A percentile compares a stretch with the other conserved stretches of the same genome.
phyloP scores from a whole-genome alignment of 2,888 invertebrate genomes.

The Drosophila kanekoi region DNA sequence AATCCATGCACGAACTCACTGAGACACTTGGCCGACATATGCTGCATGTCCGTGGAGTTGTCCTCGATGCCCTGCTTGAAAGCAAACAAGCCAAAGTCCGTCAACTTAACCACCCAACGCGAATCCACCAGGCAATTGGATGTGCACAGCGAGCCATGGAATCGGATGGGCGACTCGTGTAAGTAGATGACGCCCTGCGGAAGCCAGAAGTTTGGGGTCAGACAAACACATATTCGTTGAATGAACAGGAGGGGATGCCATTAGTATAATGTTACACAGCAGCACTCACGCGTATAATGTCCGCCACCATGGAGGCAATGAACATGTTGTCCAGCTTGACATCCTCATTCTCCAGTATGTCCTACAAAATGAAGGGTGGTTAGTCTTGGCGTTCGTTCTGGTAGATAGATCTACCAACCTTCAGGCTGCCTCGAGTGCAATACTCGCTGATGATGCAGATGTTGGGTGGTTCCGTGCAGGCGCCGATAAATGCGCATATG shows the following conservation, averaged over 20 bases:
- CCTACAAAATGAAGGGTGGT: conserved; percentile 86
- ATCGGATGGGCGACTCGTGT: conserved; percentile 93
- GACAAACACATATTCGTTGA: conserved; percentile 3
- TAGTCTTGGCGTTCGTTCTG: not conserved
- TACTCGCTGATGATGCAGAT: conserved; percentile 96
- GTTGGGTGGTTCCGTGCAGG: conserved; percentile 95
- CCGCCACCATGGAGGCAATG: conserved; percentile 96
- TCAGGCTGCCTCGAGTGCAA: conserved; percentile 95
- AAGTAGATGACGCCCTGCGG: conserved; percentile 94
- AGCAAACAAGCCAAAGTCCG: conserved; percentile 95
- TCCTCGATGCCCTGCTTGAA: conserved; percentile 91
- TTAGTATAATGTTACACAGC: conserved; percentile 72
- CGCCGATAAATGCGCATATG: conserved; percentile 95
- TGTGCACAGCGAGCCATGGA: conserved; percentile 94
- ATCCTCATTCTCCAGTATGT: conserved; percentile 97
- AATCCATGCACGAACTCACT: conserved; percentile 86
- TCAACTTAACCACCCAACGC: conserved; percentile 96
- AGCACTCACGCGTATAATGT: conserved; percentile 94
- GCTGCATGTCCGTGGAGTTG: conserved; percentile 88
- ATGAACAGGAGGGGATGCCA: conserved; percentile 36
- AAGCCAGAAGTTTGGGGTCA: conserved; percentile 25
- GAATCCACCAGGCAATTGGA: conserved; percentile 98
- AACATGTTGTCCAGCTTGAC: conserved; percentile 98
- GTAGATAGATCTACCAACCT: conserved; percentile 86
- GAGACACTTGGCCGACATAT: conserved; percentile 88